Base-by-base conservation (phyloP, 1,140 invertebrate genomes). In the Trichonephila clavipes region DNA sequence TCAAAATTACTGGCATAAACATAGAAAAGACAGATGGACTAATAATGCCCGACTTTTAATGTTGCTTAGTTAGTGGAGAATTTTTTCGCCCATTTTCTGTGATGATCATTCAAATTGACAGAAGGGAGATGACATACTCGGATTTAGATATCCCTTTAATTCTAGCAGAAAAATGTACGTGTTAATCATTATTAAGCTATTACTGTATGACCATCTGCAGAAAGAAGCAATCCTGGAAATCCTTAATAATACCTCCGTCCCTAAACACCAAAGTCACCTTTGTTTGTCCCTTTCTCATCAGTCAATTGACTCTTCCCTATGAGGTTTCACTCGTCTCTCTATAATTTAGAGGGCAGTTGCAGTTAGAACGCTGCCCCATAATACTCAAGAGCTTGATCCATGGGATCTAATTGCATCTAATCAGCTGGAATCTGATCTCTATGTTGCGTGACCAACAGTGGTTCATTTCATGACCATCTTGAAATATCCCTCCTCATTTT, bases 331-430 rank as follows among this genome's bases (percentile, higher is more conserved):
- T 85, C 90, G 69, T 77, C 16, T 72, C 40, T 87, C 82, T 87
- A 72, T 93, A 93, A 93, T 93, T 93, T 93, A 88, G 86, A 62
- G 86, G 92, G 92, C 86, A 88, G 92, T 88, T 82, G 40, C 66
- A 64, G 28, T 28, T 51, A 34, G 66, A 87, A 58, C 59, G 58
- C 66, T 34, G n/a, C 61, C 61, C 77, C 7, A 83, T 62, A 83
- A 81, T 81, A 82, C 92, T 81, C 58, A 24, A 44, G 58, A 83
- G 59, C 77, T n/a, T 28, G 77, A 59, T 81, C 72, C 72, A 58
- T 44, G 61, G n/a, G 66, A 88, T 88, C 92, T 93, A 93, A 93
- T 93, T 93, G 92, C 85, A 93, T 93, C 92, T 93, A 93, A 93
- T 93, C 92, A 93, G 85, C 28, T 82, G 72, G 59, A 93, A 93